phyloP scores from a whole-genome alignment of 2,888 invertebrate genomes.

The Lepidocyrtoides sp. region DNA sequence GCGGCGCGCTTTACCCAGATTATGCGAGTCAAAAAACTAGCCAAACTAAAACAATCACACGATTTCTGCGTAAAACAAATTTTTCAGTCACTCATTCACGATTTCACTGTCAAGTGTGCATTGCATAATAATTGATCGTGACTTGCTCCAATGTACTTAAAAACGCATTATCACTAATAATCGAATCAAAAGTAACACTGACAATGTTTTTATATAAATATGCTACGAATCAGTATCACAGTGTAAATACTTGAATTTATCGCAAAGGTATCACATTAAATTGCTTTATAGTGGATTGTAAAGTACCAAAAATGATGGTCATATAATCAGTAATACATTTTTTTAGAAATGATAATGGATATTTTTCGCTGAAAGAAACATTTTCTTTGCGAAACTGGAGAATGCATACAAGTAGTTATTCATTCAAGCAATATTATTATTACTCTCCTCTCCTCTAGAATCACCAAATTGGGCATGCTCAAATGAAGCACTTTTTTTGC shows the following conservation, averaged over 20 bases:
- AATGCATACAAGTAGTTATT: slow-evolving; percentile 2
- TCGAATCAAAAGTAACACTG: not conserved
- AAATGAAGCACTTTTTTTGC: slow-evolving; percentile 32
- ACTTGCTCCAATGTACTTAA: slow-evolving; percentile 54
- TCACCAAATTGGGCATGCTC: slow-evolving; percentile 50
- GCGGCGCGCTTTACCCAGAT: not conserved
- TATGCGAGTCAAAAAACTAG: not conserved
- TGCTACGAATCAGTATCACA: slow-evolving; percentile 7
- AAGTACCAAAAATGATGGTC: not conserved
- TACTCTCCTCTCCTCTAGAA: not conserved
- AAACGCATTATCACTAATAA: not conserved
- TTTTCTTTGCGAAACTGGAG: slow-evolving; percentile 24
- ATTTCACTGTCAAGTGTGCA: not conserved
- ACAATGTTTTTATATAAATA: not conserved
- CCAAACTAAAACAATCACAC: not conserved
- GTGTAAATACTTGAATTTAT: not conserved
- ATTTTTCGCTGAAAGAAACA: slow-evolving; percentile 23
- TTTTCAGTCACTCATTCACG: slow-evolving; percentile 61
- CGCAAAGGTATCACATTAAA: not conserved
- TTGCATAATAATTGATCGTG: slow-evolving; percentile 64
- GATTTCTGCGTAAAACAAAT: not conserved
- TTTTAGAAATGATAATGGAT: not conserved
- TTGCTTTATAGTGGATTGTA: not conserved
- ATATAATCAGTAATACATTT: not conserved
- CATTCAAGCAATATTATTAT: not conserved